A percentile compares a stretch with the other conserved stretches of the same genome.
phyloP scores from a whole-genome alignment of 2,888 invertebrate genomes.

The Pherbina coryleti region DNA sequence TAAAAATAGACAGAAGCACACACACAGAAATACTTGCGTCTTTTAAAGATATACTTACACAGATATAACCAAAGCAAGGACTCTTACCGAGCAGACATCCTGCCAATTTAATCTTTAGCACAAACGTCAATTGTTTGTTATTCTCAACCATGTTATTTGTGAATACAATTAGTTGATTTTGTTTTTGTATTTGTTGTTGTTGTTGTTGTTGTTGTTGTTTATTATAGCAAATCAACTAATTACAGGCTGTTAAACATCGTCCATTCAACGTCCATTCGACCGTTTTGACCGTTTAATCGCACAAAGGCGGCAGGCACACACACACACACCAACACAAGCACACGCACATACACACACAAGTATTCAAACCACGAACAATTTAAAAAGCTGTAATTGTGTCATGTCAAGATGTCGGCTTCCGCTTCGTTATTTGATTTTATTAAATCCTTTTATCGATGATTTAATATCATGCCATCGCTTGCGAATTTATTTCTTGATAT shows the following conservation, averaged over 20 bases:
- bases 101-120: not conserved
- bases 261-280: constrained; percentile 52
- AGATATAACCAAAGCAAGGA: not conserved
- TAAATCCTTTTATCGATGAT: constrained; percentile 27
- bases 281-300: constrained; percentile 38
- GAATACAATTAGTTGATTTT: not conserved
- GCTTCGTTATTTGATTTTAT: constrained; percentile 26
- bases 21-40: not conserved
- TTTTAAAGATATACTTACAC: not conserved
- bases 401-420: constrained; percentile 42
- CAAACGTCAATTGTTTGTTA: constrained; percentile 20
- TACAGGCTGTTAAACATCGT: constrained; percentile 50
- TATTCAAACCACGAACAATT: not conserved
- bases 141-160: constrained; percentile 1
- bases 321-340: not conserved
- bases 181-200: not conserved
- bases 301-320: constrained; percentile 11
- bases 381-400: constrained; percentile 36
- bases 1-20: not conserved
- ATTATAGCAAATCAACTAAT: constrained; percentile 50
- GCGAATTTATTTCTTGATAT: no score
- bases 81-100: not conserved
- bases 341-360: constrained; percentile 2
- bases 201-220: constrained; percentile 20
- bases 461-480: constrained; percentile 3